Conservation (phyloP, 2,888 invertebrate species). For the Tridacna gigas region DNA sequence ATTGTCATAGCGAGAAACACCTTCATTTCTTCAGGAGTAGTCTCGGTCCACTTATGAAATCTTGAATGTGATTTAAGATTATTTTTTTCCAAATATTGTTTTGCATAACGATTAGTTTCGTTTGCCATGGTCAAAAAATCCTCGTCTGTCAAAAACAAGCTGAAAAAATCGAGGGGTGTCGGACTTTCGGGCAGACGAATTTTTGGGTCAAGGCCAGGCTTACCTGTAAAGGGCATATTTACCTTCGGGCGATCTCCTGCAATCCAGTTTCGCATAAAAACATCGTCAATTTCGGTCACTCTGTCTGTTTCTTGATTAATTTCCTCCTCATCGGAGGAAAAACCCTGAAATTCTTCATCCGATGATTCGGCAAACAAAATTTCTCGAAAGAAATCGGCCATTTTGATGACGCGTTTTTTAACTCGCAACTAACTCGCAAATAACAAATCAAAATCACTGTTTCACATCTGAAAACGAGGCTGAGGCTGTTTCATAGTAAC, state of each 20-base stretch:
- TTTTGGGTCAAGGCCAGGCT: constrained; percentile 1
- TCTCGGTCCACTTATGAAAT: constrained; percentile 39
- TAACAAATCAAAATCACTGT: constrained; percentile 2
- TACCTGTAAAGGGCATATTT: constrained; percentile 7
- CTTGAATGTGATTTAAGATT: constrained; percentile 21
- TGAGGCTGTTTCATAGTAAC: neutral
- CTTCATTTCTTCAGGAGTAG: constrained; percentile 44
- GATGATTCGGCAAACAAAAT: neutral
- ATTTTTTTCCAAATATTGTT: constrained; percentile 11
- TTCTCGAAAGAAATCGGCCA: neutral
- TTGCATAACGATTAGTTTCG: constrained; percentile 53
- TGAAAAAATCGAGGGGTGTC: constrained; percentile 28
- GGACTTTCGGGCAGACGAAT: constrained; percentile 15
- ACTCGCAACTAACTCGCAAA: neutral
- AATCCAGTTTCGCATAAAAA: constrained; percentile 1
- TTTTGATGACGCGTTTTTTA: neutral
- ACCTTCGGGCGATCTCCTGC: neutral
- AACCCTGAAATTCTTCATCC: neutral
- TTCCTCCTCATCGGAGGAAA: neutral
- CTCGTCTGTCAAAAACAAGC: constrained; percentile 21
- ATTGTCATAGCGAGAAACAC: constrained; percentile 41
- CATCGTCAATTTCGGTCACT: neutral
- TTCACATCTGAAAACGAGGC: neutral
- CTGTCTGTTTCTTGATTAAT: neutral
- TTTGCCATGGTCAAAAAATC: constrained; percentile 33